Evolutionary conservation across 2,113 vertebrate genomes (phyloP).

Genomic region (Rhineura floridana): DNA sequence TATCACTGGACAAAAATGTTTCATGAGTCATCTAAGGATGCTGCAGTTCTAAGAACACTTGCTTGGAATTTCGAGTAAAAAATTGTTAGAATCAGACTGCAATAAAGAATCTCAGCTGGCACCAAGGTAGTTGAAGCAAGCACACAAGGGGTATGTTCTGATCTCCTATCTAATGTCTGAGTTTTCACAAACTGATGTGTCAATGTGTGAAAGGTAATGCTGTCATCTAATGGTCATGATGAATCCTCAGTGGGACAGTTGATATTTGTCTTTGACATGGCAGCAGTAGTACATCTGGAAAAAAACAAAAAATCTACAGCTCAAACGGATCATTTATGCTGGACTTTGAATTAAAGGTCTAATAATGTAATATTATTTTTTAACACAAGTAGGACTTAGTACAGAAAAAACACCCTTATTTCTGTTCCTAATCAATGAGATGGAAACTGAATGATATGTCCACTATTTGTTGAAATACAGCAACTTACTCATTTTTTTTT

Average conservation of each 20-base stretch:
- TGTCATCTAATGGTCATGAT: too few relatives aligned
- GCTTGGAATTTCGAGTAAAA: too few relatives aligned
- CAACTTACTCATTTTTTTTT: too few relatives aligned
- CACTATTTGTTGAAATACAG: not conserved
- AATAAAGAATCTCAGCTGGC: too few relatives aligned
- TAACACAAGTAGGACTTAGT: not conserved
- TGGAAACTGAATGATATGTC: not conserved
- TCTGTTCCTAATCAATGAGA: not conserved
- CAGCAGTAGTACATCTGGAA: slow-evolving; percentile 54
- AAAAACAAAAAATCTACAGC: slow-evolving; percentile 8
- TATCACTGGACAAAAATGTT: too few relatives aligned
- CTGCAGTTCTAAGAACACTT: too few relatives aligned
- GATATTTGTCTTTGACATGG: slow-evolving; percentile 53
- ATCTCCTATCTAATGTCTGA: not conserved
- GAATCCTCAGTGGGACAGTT: slow-evolving; percentile 57
- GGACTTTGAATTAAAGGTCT: not conserved
- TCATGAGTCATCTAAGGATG: too few relatives aligned
- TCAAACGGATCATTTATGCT: not conserved
- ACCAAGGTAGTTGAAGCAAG: too few relatives aligned
- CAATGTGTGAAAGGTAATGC: slow-evolving; percentile 52
- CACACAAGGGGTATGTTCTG: too few relatives aligned
- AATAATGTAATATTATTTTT: not conserved
- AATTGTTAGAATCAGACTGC: too few relatives aligned
- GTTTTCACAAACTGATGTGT: slow-evolving; percentile 55
- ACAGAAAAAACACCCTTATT: not conserved